These are phyloP conservation scores for Anolis sagrei DNA, from an alignment of 2,113 vertebrate species.

Conservation along the genomic window DNA sequence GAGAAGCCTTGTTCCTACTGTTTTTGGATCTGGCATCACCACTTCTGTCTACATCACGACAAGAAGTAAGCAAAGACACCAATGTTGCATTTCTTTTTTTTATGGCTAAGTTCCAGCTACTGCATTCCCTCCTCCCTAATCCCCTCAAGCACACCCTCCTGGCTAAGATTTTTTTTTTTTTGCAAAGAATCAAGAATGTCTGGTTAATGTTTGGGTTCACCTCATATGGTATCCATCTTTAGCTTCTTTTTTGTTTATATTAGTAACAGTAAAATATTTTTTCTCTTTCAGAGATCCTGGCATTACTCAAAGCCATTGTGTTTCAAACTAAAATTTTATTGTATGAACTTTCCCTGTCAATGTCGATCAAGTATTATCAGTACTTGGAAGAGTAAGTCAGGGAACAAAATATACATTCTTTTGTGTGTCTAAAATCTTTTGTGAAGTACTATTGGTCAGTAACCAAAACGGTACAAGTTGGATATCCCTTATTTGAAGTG, in stretches of 20 bases:
- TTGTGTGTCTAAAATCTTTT: not conserved
- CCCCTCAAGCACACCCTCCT: conserved; percentile 62
- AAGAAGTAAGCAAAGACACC: conserved; percentile 65
- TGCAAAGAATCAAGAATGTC: conserved; percentile 66
- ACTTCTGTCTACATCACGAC: conserved; percentile 57
- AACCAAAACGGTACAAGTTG: no score
- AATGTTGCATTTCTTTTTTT: not conserved
- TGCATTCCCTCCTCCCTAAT: conserved; percentile 56
- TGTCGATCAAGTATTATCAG: conserved; percentile 47
- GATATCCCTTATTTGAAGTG: no score
- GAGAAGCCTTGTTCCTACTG: conserved; percentile 32
- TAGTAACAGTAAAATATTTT: conserved; percentile 53
- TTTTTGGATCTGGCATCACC: conserved; percentile 42
- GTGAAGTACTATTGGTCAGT: not conserved
- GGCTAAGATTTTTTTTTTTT: conserved; percentile 62
- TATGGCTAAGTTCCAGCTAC: conserved; percentile 69
- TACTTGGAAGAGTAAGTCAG: not conserved
- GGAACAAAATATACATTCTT: not conserved
- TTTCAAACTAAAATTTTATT: conserved; percentile 52
- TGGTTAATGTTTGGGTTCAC: conserved; percentile 76
- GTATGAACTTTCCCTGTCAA: conserved; percentile 53
- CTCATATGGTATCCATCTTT: conserved; percentile 59
- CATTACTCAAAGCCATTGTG: conserved; percentile 61
- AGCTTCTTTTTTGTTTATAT: conserved; percentile 55
- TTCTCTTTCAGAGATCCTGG: conserved; percentile 26